A percentile compares a stretch with the other conserved stretches of the same genome.
phyloP scores from a whole-genome alignment of 2,113 vertebrate species.

The Herpailurus yagouaroundi region DNA sequence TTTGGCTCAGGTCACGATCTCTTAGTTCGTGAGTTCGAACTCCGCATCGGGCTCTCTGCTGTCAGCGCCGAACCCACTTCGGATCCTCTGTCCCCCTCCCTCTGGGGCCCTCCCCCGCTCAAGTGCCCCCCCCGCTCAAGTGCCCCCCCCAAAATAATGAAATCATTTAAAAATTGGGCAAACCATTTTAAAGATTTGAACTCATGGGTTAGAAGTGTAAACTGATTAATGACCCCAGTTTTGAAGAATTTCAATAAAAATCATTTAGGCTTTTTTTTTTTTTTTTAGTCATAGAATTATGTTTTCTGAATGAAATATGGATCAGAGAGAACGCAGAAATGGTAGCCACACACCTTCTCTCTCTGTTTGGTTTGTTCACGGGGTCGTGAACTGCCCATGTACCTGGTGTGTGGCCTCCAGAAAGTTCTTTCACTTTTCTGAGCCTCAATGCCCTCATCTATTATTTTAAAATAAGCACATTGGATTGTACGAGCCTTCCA shows the following conservation, averaged over 20 bases:
- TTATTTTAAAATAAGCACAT: not conserved
- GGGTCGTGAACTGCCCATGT: not conserved
- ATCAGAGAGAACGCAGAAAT: not conserved
- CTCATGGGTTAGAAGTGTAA: not conserved
- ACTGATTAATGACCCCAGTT: not conserved
- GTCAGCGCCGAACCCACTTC: too few species aligned
- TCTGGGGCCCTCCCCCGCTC: too few species aligned
- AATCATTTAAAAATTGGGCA: too few species aligned
- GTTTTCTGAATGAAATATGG: not conserved
- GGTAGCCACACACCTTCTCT: not conserved
- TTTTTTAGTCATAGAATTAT: not conserved
- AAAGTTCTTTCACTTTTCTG: not conserved
- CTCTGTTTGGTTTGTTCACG: not conserved
- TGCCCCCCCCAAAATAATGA: too few species aligned
- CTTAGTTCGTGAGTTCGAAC: too few species aligned
- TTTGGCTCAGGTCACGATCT: too few species aligned
- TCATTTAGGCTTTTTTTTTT: not conserved
- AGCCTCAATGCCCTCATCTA: not conserved
- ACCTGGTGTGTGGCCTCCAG: not conserved
- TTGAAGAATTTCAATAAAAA: not conserved
- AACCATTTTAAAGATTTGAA: not conserved
- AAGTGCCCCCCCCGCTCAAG: too few species aligned
- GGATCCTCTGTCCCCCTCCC: too few species aligned
- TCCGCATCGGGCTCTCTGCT: too few species aligned
- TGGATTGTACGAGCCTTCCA: not conserved